These are phyloP conservation scores for Dicrostonyx torquatus DNA, from an alignment of 2,797 vertebrate genomes.

Conservation along the genomic window DNA sequence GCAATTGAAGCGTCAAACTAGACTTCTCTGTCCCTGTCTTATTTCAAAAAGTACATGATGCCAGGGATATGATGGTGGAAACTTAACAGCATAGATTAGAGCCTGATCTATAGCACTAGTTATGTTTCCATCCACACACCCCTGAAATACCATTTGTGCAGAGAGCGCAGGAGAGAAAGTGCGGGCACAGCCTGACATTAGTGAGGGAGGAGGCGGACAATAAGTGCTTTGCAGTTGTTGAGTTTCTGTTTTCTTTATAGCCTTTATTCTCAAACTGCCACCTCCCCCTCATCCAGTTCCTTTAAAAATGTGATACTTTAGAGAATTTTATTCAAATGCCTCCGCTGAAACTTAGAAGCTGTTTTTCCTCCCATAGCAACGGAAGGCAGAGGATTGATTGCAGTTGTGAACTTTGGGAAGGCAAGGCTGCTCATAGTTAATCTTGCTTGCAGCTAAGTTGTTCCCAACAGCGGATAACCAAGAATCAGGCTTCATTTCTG, in stretches of 20 bases:
- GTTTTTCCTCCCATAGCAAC: not conserved
- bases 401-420: constrained; percentile 56
- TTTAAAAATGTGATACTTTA: constrained; percentile 66
- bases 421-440: not conserved
- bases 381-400: constrained; percentile 1
- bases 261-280: constrained; percentile 65
- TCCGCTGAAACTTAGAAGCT: constrained; percentile 45
- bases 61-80: not conserved
- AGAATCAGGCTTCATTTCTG: constrained; percentile 23
- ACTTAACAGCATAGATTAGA: constrained; percentile 16
- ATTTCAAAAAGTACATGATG: not conserved
- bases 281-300: constrained; percentile 62
- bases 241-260: constrained; percentile 68
- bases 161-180: not conserved
- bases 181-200: constrained; percentile 30
- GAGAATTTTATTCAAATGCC: constrained; percentile 38
- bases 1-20: not conserved
- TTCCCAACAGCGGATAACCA: not conserved
- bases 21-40: not conserved
- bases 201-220: constrained; percentile 57
- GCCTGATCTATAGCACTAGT: not conserved
- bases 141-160: constrained; percentile 26
- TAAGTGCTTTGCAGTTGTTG: not conserved
- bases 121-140: not conserved
- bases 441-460: not conserved